Evolutionary conservation across 1,140 invertebrate species (phyloP).

Genomic region (Phymastichus coffea): DNA sequence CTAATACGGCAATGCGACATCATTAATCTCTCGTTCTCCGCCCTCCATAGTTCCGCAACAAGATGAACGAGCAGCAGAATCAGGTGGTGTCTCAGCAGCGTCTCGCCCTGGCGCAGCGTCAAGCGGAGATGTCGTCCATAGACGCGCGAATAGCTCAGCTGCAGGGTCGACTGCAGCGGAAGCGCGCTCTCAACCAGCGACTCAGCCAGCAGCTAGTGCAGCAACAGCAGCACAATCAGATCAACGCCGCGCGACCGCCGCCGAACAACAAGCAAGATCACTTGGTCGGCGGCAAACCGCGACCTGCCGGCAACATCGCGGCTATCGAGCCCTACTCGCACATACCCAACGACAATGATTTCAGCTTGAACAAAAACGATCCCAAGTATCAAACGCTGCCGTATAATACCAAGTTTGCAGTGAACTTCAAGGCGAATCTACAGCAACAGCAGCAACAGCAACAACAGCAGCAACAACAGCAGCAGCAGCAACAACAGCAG

Average conservation of each 20-base stretch:
- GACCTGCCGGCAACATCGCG: slow-evolving; percentile 71
- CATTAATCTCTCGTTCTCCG: background rate
- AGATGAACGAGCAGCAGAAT: slow-evolving; percentile 92
- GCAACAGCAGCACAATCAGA: slow-evolving; percentile 28
- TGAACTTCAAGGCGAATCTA: slow-evolving; percentile 52
- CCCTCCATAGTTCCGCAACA: slow-evolving; percentile 84
- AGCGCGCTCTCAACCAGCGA: slow-evolving; percentile 83
- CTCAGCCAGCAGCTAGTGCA: slow-evolving; percentile 71
- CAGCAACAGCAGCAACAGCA: slow-evolving; percentile 1
- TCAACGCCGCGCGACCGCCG: slow-evolving; percentile 8
- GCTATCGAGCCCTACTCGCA: slow-evolving; percentile 89
- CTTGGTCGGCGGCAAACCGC: slow-evolving; percentile 38
- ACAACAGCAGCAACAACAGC: slow-evolving; percentile 30
- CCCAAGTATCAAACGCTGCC: slow-evolving; percentile 92
- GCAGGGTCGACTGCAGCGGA: slow-evolving; percentile 85
- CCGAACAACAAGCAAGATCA: slow-evolving; percentile 10
- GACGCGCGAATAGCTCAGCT: slow-evolving; percentile 91
- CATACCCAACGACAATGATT: slow-evolving; percentile 69
- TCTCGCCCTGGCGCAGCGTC: slow-evolving; percentile 78
- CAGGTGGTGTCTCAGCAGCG: slow-evolving; percentile 81
- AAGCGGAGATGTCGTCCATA: slow-evolving; percentile 87
- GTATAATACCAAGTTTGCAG: slow-evolving; percentile 82
- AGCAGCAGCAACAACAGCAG: background rate
- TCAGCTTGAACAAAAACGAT: slow-evolving; percentile 78
- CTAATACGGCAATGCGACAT: too few species aligned